Conservation (phyloP, 2,113 vertebrate species). For the Notarius quadriscutis region DNA sequence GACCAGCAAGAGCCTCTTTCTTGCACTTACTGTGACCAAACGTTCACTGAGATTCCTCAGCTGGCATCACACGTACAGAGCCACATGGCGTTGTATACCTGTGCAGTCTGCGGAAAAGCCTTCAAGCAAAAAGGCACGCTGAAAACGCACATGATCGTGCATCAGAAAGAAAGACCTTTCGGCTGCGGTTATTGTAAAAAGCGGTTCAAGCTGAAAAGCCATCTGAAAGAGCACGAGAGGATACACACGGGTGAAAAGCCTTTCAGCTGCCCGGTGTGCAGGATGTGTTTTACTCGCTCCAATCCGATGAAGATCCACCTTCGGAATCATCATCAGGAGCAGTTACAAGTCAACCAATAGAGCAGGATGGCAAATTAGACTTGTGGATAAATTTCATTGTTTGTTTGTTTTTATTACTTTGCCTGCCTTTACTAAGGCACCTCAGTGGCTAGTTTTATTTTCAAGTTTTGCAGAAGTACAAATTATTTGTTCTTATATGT, state of each 20-base stretch:
- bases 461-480: background rate
- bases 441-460: background rate
- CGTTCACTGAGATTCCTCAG: background rate
- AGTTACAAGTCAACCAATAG: background rate
- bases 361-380: too few relatives aligned
- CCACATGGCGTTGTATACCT: background rate
- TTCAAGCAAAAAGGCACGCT: slow-evolving; percentile 31
- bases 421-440: background rate
- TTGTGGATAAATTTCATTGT: background rate
- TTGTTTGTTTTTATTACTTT: background rate
- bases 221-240: slow-evolving; percentile 45
- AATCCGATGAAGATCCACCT: slow-evolving; percentile 43
- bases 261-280: slow-evolving; percentile 40
- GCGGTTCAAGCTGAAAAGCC: slow-evolving; percentile 43
- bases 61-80: slow-evolving; percentile 12
- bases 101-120: slow-evolving; percentile 37
- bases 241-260: slow-evolving; percentile 45
- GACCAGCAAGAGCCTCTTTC: background rate
- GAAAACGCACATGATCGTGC: slow-evolving; percentile 30
- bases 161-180: slow-evolving; percentile 48
- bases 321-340: background rate
- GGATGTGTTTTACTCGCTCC: slow-evolving; percentile 36
- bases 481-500: background rate
- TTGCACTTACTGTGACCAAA: background rate
- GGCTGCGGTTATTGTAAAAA: slow-evolving; percentile 35